Base-by-base conservation (phyloP, 2,888 invertebrate species). In the Cephus nigrinus region DNA sequence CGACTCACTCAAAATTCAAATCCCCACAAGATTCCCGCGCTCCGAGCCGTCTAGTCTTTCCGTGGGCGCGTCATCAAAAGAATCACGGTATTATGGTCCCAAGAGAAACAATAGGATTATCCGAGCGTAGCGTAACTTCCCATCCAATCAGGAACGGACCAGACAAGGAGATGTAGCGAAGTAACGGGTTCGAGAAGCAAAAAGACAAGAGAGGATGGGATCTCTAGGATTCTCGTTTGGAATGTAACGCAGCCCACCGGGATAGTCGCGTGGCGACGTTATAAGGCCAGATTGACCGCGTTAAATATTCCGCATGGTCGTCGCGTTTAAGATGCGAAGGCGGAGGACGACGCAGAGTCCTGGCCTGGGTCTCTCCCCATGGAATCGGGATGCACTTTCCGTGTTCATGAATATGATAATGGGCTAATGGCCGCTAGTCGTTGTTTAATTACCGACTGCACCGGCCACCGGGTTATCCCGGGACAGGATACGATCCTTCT, bases 361-460 rank as follows among this genome's bases (percentile, higher is more conserved):
- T 12, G 11, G 76, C 76, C 76, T 78, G 76, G 82, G 82, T 84
- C 84, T 83, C 82, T 79, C 83, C 85, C 84, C 82, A 85, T 84
- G 85, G 87, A 88, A 89, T 89, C 88, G 88, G 88, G 90, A 90
- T 90, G 90, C 90, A 90, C 89, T 90, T 90, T 90, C 89, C 90
- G 84, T 90, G 90, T 90, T 90, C 90, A 90, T 90, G 90, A 90
- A 90, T 90, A 90, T 90, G 90, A 90, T 90, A 90, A 90, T 90
- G 89, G 90, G 89, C 90, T 90, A 90, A 90, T 90, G 90, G 90
- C 86, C 89, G 88, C 89, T 88, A 88, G 89, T 90, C 87, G 90
- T 90, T 90, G 90, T 90, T 90, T 90, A 90, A 90, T 90, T 90
- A 90, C 89, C 86, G 85, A 84, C 85, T 84, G 84, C 86, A 82